phyloP scores from a whole-genome alignment of 2,113 vertebrate genomes.

The Daboia siamensis region DNA sequence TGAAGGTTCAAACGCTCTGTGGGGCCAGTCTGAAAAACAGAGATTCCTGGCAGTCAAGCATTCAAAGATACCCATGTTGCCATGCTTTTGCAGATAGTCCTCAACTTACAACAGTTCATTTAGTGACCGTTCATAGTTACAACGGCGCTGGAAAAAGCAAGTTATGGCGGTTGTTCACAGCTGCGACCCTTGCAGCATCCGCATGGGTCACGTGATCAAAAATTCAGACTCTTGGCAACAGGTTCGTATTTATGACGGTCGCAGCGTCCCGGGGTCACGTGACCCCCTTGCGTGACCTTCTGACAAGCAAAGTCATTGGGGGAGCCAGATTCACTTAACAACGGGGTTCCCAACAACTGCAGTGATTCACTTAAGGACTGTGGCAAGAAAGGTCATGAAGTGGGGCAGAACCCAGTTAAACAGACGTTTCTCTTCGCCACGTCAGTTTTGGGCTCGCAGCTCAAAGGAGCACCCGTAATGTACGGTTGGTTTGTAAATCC shows the following conservation, averaged over 20 bases:
- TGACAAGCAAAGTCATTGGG: too few species aligned
- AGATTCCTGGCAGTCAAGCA: background rate
- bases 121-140: background rate
- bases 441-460: background rate
- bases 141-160: background rate
- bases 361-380: too few species aligned
- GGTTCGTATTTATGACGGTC: too few species aligned
- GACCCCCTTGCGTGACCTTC: too few species aligned
- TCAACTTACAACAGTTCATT: background rate
- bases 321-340: too few species aligned
- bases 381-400: background rate
- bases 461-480: background rate
- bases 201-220: too few species aligned
- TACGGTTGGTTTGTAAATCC: background rate
- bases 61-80: background rate
- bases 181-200: background rate
- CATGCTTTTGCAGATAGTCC: background rate
- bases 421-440: background rate
- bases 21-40: background rate
- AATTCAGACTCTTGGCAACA: background rate
- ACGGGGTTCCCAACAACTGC: too few species aligned
- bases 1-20: background rate
- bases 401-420: background rate
- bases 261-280: too few species aligned
- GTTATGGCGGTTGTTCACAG: background rate